Evolutionary conservation across 2,888 invertebrate genomes (phyloP), one percentile per base, ranked within the genome.

Genomic region (Theodoxus fluviatilis): DNA sequence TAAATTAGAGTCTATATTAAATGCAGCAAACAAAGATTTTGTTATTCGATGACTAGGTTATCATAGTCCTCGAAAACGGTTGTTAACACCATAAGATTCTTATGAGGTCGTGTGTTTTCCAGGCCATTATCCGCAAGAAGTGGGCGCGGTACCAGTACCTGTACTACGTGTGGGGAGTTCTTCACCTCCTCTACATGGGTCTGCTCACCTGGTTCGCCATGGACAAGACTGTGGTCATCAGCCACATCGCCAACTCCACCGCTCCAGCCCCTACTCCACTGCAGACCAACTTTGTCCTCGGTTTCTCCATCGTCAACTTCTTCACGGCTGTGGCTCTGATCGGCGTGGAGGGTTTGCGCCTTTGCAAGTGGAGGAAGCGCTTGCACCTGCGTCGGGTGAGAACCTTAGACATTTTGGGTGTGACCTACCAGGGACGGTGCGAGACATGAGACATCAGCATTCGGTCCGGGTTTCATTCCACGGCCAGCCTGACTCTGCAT

Each of bases 101-200:
- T 49, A 74, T 76, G n/a, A n/a, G 22, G 74, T 81, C 9, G 22
- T 71, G 71, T 9, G 76, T 76, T 9, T 74, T 81, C n/a, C 71
- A 75, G 40, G 76, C 74, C 31, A 75, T 81, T 3, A 75, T 81
- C 40, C 76, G 76, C 68, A 72, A 71, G 61, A 81, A 81, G 74
- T 81, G 80, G 81, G 37, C 68, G 9, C 69, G 67, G 33, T 79
- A 80, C 64, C 31, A 75, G 7, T 63, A 40, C 64, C 71, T 74
- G 52, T 80, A 78, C 70, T 74, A 73, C 52, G 47, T 68, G 1
- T 81, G 81, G 81, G 75, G 75, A 28, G 18, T 79, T 28, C 63
- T 77, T 12, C 80, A 81, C 69, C 22, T 79, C 4, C 35, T 75
- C 1, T 74, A 76, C 63, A 80, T 80, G 75, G 64, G 66, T 0